A percentile compares a stretch with the other conserved stretches of the same genome.
Evolutionary conservation across 1,140 invertebrate species (phyloP).

Genomic region (Drosophila virilis): DNA sequence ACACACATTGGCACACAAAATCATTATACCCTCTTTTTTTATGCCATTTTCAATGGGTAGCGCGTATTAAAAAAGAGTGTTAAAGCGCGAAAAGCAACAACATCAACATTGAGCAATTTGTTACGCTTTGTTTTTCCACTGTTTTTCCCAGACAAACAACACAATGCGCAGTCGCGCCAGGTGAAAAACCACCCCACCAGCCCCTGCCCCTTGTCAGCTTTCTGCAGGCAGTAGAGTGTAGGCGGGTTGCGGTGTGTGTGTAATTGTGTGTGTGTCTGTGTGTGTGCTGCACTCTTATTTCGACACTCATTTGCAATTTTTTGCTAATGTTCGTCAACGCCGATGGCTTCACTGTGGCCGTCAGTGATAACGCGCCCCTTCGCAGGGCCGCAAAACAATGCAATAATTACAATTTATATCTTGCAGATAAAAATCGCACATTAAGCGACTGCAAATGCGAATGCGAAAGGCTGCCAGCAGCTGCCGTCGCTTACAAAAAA

Average conservation of each 20-base stretch:
- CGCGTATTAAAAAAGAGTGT: constrained; percentile 50
- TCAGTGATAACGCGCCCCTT: constrained; percentile 52
- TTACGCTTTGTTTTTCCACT: constrained; percentile 70
- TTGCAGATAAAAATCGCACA: constrained; percentile 76
- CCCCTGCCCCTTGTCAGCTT: not conserved
- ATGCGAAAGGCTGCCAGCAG: constrained; percentile 37
- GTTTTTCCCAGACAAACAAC: constrained; percentile 37
- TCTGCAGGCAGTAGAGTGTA: not conserved
- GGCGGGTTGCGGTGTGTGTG: not conserved
- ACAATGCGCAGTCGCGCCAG: constrained; percentile 66
- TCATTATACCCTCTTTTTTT: no score
- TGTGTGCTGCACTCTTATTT: constrained; percentile 52
- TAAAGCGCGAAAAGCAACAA: constrained; percentile 71
- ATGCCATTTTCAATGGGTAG: no score
- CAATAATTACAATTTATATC: constrained; percentile 82
- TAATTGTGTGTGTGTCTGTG: not conserved
- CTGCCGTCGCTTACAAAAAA: constrained; percentile 47
- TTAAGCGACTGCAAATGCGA: constrained; percentile 61
- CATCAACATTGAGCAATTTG: constrained; percentile 70
- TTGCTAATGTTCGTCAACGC: constrained; percentile 62
- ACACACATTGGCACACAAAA: no score
- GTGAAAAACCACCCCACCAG: constrained; percentile 33
- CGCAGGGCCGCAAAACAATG: constrained; percentile 49
- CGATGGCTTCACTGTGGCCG: constrained; percentile 47
- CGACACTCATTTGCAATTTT: constrained; percentile 80